Evolutionary conservation across 1,140 invertebrate genomes (phyloP).

Genomic region (Drosophila nebulosa): DNA sequence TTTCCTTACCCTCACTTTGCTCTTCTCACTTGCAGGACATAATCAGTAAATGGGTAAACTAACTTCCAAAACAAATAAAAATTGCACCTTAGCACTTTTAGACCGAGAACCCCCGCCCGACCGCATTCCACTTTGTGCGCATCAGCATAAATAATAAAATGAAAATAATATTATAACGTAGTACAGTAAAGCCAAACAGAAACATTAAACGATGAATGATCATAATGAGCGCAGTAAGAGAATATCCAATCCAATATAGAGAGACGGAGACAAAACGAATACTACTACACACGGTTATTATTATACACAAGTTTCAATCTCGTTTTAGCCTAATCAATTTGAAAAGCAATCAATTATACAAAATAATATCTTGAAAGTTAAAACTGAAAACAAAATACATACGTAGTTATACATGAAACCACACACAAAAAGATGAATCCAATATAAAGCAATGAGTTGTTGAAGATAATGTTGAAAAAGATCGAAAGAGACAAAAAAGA

Average conservation of each 20-base stretch:
- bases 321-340: conserved; percentile 42
- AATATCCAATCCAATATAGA: conserved; percentile 18
- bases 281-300: conserved; percentile 11
- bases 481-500: too few relatives aligned
- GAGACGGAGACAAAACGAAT: conserved; percentile 19
- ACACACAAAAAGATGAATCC: conserved; percentile 12
- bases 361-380: conserved; percentile 4
- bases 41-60: conserved; percentile 81
- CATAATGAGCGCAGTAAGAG: conserved; percentile 37
- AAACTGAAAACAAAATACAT: conserved; percentile 4
- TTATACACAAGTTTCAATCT: conserved; percentile 12
- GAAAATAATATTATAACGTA: conserved; percentile 19
- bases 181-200: conserved; percentile 23
- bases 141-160: conserved; percentile 14
- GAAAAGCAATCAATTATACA: conserved; percentile 61
- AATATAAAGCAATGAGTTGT: conserved; percentile 1
- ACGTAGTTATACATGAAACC: conserved; percentile 36
- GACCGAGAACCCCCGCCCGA: conserved; percentile 33
- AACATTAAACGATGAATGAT: not conserved
- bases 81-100: conserved; percentile 61
- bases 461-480: not conserved
- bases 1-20: conserved; percentile 51
- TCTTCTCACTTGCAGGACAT: conserved; percentile 73
- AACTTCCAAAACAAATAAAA: conserved; percentile 47
- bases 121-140: conserved; percentile 50